These are phyloP conservation scores for Falco naumanni DNA, from an alignment of 2,797 vertebrate genomes.

Conservation along the genomic window DNA sequence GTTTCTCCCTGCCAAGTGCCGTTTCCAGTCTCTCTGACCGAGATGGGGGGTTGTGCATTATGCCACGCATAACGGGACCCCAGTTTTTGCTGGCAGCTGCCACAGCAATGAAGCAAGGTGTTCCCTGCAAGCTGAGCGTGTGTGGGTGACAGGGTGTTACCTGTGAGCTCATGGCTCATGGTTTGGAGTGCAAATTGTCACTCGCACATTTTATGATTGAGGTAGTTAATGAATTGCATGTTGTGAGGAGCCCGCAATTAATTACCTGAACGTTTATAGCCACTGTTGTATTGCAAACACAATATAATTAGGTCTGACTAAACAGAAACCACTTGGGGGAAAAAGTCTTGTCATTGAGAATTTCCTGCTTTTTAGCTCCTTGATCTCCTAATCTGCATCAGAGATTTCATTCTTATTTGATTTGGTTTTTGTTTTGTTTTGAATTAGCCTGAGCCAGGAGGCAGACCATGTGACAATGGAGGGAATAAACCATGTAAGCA, in stretches of 20 bases:
- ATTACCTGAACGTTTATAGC: not conserved
- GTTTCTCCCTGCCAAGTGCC: not conserved
- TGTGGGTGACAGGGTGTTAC: not conserved
- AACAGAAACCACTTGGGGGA: not conserved
- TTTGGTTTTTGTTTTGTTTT: conserved; percentile 24
- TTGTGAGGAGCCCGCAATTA: not conserved
- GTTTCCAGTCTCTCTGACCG: not conserved
- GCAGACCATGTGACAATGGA: not conserved
- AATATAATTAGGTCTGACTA: not conserved
- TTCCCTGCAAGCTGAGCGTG: fast-evolving
- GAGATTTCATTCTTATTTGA: not conserved
- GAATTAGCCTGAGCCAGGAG: not conserved
- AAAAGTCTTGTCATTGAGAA: not conserved
- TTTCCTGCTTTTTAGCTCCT: conserved; percentile 24
- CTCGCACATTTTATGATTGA: not conserved
- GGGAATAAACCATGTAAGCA: not conserved
- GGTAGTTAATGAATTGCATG: not conserved
- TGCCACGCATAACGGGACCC: fast-evolving
- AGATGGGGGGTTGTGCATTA: not conserved
- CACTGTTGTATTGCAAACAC: not conserved
- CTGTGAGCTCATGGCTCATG: not conserved
- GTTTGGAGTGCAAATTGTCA: not conserved
- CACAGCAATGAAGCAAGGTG: not conserved
- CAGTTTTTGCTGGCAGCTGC: not conserved
- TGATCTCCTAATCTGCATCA: conserved; percentile 43